Base-by-base conservation (phyloP, 1,140 invertebrate species). In the Steinernema khuongi region DNA sequence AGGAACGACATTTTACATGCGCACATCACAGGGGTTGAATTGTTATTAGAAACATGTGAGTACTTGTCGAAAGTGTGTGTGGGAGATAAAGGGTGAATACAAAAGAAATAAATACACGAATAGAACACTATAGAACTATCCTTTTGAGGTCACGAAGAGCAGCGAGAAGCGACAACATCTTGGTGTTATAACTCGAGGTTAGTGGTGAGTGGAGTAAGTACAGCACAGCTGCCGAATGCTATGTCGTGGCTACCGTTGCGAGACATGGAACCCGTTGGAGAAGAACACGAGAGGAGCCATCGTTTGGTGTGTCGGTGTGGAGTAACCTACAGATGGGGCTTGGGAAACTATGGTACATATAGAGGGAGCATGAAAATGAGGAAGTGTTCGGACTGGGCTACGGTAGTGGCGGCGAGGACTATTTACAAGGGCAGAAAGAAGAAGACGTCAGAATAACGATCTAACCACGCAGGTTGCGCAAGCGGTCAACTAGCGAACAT, bases 21-120 rank as follows among this genome's bases (percentile, higher is more conserved):
- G 50, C 50, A 60, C 50, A 60, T 60, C 50, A 60, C 26, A 60
- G 50, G 36, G 36, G 36, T 41, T 41, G n/a, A 41, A n/a, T 41
- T 41, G 36, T 7, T 41, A 11, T 41, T 41, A n/a, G 7, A 11
- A 11, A 7, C 11, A 22, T 60, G 19, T n/a, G n/a, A n/a, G n/a
- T n/a, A n/a, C n/a, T n/a, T n/a, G 50, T 11, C 26, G 14, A 14
- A 22, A 60, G 26, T 4, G 50, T n/a, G 11, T 60, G 19, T n/a
- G 2, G 2, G 50, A 22, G 50, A 22, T n/a, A 26, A 60, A 60
- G 50, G 19, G 26, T 7, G 50, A 4, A 14, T 14, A n/a, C n/a
- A n/a, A 41, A n/a, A 41, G 36, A 22, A 60, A 60, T 60, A 60
- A 60, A 60, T 60, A 60, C 50, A 60, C 22, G 50, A 60, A 60